phyloP scores from a whole-genome alignment of 1,140 invertebrate species.

The Ridgeia piscesae region DNA sequence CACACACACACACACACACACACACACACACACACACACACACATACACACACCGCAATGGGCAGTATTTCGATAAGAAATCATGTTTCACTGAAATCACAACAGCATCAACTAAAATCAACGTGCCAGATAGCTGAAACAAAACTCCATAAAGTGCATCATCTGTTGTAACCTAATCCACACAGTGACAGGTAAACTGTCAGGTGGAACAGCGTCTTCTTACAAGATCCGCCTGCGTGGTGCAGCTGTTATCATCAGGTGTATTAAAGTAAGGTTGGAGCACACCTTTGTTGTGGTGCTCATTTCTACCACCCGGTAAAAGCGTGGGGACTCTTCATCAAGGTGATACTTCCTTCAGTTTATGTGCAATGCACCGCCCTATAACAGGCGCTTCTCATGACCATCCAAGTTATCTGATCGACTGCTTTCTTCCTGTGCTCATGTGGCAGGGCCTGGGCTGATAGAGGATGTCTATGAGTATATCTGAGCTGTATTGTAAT shows the following conservation, averaged over 20 bases:
- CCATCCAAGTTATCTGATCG: neutral
- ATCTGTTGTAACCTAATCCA: neutral
- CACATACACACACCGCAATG: no score
- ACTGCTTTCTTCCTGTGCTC: neutral
- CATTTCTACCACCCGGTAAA: neutral
- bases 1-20: no score
- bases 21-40: no score
- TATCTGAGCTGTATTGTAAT: neutral
- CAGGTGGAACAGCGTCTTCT: neutral
- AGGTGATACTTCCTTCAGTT: neutral
- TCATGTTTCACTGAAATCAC: neutral
- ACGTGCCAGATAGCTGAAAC: neutral
- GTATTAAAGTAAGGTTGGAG: neutral
- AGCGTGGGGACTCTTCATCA: neutral
- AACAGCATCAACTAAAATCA: neutral
- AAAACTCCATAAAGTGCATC: neutral
- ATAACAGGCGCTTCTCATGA: neutral
- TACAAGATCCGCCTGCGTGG: neutral
- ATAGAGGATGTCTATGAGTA: neutral
- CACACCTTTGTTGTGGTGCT: neutral
- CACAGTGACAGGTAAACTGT: neutral
- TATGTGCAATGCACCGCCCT: neutral
- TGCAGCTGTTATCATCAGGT: neutral
- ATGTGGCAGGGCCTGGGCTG: neutral
- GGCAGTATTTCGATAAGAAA: neutral